Evolutionary conservation across 2,888 invertebrate genomes (phyloP).

Genomic region (Meandrusa payeni): DNA sequence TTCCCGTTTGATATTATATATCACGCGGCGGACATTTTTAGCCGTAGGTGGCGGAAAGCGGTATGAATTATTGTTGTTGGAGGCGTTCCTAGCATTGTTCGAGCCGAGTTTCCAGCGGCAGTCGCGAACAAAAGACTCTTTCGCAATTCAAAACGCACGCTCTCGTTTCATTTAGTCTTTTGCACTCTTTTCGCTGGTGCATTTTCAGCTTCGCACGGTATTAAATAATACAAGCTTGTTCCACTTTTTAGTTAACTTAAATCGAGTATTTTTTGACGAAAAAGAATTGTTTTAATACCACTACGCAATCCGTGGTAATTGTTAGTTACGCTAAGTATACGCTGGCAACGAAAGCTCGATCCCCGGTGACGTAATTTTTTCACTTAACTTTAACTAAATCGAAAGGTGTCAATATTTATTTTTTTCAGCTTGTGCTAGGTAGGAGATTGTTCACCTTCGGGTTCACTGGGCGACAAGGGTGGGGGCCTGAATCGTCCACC

Average conservation of each 20-base stretch:
- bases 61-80: constrained; percentile 80
- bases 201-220: constrained; percentile 71
- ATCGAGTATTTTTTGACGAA: too few species aligned
- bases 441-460: too few species aligned
- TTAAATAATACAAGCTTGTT: constrained; percentile 73
- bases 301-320: too few species aligned
- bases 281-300: too few species aligned
- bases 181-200: constrained; percentile 72
- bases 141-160: constrained; percentile 77
- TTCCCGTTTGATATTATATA: constrained; percentile 77
- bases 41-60: constrained; percentile 79
- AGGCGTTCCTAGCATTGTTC: constrained; percentile 74
- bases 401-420: too few species aligned
- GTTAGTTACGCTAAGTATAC: too few species aligned
- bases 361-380: too few species aligned
- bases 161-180: constrained; percentile 80
- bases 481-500: too few species aligned
- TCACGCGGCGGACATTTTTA: constrained; percentile 78
- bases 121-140: constrained; percentile 75
- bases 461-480: too few species aligned
- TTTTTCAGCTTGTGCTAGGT: too few species aligned
- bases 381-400: too few species aligned
- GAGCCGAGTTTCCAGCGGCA: constrained; percentile 62
- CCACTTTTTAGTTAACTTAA: constrained; percentile 49
- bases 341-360: too few species aligned